Evolutionary conservation across 1,140 invertebrate species (phyloP).

Genomic region (Neuroterus valhalla): DNA sequence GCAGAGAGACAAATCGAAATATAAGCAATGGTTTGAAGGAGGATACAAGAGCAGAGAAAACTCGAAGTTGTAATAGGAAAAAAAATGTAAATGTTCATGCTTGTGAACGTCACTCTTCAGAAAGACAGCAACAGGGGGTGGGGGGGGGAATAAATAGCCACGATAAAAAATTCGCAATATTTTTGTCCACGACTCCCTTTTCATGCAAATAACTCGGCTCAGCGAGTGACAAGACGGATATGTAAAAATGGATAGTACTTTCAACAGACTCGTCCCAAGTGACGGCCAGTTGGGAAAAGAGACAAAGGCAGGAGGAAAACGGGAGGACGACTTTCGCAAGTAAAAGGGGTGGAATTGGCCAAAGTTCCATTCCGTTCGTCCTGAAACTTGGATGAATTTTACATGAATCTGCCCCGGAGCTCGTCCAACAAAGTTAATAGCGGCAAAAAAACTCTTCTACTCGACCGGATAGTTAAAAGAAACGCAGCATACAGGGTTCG

Average conservation of each 20-base stretch:
- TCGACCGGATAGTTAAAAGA: constrained; percentile 56
- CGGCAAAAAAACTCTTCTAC: constrained; percentile 60
- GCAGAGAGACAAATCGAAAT: no score
- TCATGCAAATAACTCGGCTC: constrained; percentile 36
- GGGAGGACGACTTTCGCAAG: constrained; percentile 34
- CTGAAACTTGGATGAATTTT: constrained; percentile 62
- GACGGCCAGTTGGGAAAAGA: constrained; percentile 30
- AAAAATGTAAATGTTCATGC: no score
- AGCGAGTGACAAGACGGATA: constrained; percentile 33
- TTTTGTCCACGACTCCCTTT: constrained; percentile 17
- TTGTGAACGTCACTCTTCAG: not conserved
- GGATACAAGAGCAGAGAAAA: no score
- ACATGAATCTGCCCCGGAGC: constrained; percentile 58
- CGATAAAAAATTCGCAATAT: constrained; percentile 19
- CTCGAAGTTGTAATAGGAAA: no score
- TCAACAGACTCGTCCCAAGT: constrained; percentile 32
- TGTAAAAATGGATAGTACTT: constrained; percentile 39
- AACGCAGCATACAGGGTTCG: constrained; percentile 37
- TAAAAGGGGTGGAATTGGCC: constrained; percentile 56
- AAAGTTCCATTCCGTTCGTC: constrained; percentile 52
- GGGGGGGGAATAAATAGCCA: not conserved
- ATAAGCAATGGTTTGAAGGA: no score
- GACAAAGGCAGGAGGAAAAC: constrained; percentile 40
- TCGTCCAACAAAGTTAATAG: constrained; percentile 58
- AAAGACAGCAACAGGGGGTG: no score